Evolutionary conservation across 2,797 vertebrate genomes (phyloP), one percentile per base, ranked within the genome.

Genomic region (Hypotaenidia philippensis): DNA sequence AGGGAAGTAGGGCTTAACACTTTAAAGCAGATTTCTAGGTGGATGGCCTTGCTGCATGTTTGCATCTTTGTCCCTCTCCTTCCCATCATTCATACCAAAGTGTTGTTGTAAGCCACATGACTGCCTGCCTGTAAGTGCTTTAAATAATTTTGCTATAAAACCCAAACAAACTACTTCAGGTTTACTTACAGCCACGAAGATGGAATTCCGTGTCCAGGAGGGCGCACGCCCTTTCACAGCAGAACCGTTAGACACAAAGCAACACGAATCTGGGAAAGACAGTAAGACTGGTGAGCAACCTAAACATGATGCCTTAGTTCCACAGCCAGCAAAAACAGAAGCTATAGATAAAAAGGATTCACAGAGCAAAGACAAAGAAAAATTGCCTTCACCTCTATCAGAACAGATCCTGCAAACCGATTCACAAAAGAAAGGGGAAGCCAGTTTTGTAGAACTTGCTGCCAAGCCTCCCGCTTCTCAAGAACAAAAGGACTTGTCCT

Each of bases 161-260:
- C 97, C 96, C 98, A 98, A 98, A 98, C 98, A 98, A 98, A 98
- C 98, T 98, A 98, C 99, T 99, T 98, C 98, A 99, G 99, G 98
- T 99, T 98, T 99, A 97, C 97, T 99, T 99, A 97, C 99, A 99
- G 99, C 99, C 97, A 98, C 98, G 98, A 99, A 99, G 99, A 99
- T 99, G 99, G 99, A 99, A 91, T 98, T 98, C 97, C 99, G 97
- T 94, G 98, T 98, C 97, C 97, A 97, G 84, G 97, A 97, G 96
- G 97, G 96, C 89, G 95, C 98, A 72, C 96, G 96, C 95, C 98
- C 98, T 97, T 97, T 98, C 50, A 59, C 97, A 91, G 86, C 96
- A 86, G 97, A 98, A 64, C 97, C 97, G 77, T 98, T 99, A 94
- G 98, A 99, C 98, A 98, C 98, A 97, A 98, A 98, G 90, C 98